Evolutionary conservation across 2,797 vertebrate genomes (phyloP).

Genomic region (Hoplostethus mediterraneus): DNA sequence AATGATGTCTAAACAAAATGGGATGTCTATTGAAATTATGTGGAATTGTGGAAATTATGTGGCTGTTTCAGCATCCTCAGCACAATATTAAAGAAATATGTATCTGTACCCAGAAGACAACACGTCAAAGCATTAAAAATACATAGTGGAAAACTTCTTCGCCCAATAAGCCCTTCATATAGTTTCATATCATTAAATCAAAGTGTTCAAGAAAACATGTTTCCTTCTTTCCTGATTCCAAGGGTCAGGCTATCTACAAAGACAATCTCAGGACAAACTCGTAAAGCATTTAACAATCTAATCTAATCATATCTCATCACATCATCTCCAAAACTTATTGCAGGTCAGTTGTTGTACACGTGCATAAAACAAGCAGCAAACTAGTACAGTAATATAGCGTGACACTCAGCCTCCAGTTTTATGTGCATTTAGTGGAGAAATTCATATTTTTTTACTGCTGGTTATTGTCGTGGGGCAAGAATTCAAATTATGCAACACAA

Average conservation of each 20-base stretch:
- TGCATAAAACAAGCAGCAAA: background rate
- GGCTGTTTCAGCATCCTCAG: background rate
- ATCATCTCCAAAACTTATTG: slow-evolving; percentile 50
- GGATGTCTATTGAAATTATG: background rate
- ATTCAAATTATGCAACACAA: slow-evolving; percentile 25
- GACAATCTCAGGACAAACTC: slow-evolving; percentile 50
- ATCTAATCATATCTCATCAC: slow-evolving; percentile 55
- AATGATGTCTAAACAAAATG: no score
- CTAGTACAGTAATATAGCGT: slow-evolving; percentile 2
- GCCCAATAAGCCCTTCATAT: background rate
- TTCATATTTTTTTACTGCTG: slow-evolving; percentile 17
- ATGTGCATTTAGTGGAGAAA: background rate
- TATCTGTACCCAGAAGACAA: background rate
- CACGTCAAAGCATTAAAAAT: background rate
- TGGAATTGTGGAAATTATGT: background rate
- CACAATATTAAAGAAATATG: background rate
- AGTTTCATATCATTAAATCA: slow-evolving; percentile 24
- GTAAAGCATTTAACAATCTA: slow-evolving; percentile 57
- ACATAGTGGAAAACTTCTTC: background rate
- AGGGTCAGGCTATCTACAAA: slow-evolving; percentile 58
- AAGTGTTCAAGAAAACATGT: slow-evolving; percentile 25
- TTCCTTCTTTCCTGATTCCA: slow-evolving; percentile 44
- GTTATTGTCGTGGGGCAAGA: slow-evolving; percentile 30
- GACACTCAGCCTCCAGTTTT: background rate
- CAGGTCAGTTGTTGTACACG: background rate